Conservation (phyloP, 2,797 vertebrate genomes). For the Dermochelys coriacea region DNA sequence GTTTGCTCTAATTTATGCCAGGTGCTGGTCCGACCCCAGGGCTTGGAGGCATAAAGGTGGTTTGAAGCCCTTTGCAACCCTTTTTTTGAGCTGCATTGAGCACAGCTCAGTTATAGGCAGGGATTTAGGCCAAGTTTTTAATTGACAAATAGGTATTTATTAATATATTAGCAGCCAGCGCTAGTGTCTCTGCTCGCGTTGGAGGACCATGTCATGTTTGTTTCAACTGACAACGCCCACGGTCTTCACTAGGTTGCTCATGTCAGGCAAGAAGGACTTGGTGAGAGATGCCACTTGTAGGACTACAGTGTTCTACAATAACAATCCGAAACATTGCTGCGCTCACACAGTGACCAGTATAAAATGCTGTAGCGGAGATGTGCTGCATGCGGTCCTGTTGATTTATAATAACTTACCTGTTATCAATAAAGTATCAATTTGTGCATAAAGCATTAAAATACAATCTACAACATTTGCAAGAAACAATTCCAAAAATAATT, state of each 20-base stretch:
- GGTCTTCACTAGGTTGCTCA: background rate
- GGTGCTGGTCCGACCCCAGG: background rate
- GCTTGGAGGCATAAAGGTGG: background rate
- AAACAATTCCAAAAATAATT: slow-evolving; percentile 61
- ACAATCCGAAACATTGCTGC: slow-evolving; percentile 10
- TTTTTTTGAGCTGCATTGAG: background rate
- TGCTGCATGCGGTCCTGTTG: slow-evolving; percentile 12
- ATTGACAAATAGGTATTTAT: background rate
- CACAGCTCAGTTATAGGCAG: background rate
- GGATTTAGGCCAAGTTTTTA: background rate
- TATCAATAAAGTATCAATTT: background rate
- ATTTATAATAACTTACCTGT: slow-evolving; percentile 9
- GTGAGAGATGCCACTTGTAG: slow-evolving; percentile 15
- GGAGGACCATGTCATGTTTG: slow-evolving; percentile 31
- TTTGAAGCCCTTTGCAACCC: background rate
- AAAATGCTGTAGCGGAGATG: slow-evolving; percentile 42
- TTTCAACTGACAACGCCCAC: background rate
- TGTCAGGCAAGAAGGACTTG: background rate
- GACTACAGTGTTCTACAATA: slow-evolving; percentile 67
- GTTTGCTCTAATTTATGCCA: background rate
- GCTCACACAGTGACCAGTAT: background rate
- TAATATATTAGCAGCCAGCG: background rate
- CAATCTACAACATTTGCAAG: slow-evolving; percentile 58
- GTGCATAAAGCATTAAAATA: slow-evolving; percentile 43
- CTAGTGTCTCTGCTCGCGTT: slow-evolving; percentile 52